Base-by-base conservation (phyloP, 2,888 invertebrate genomes). In the Apodemia duryi region DNA sequence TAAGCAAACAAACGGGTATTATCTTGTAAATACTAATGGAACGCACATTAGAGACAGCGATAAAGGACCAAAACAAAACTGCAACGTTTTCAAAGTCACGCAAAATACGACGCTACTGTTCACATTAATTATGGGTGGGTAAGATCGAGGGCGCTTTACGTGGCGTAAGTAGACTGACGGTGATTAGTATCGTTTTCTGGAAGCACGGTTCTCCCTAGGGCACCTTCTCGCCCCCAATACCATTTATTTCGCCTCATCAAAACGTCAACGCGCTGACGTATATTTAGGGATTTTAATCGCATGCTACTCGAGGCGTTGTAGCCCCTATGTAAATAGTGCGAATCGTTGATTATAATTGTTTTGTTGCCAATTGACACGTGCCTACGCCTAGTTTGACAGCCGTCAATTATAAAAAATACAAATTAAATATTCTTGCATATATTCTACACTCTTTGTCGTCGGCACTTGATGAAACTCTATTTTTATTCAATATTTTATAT, bases 221-320 rank as follows among this genome's bases (percentile, higher is more conserved):
- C 73, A 72, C 74, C 75, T 75, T 75, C 71, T 70, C 77, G 72
- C 75, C 75, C 77, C 78, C 76, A 75, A 76, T 77, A 77, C 81
- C 85, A 88, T 87, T 88, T 87, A 86, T 90, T 87, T 86, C 85
- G 83, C 83, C 87, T 89, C 89, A 86, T 90, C 88, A 88, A 87
- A 88, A 89, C 84, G 91, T 89, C 91, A 91, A 89, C 90, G 88
- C 88, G 86, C 80, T 86, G 89, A 87, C 86, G 86, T 86, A 84
- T 86, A 88, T 89, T 90, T 88, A 82, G 86, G 85, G 85, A 83
- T 86, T 89, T 88, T 89, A 88, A 88, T 88, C 85, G 86, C 76
- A 74, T 75, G 77, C 75, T 73, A 73, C 74, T 74, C 70, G 74
- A 71, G 74, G 75, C 75, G 73, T 69, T 69, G 71, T 68, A 68